Evolutionary conservation across 2,113 vertebrate genomes (phyloP).

Genomic region (Rhabdornis inornatus): DNA sequence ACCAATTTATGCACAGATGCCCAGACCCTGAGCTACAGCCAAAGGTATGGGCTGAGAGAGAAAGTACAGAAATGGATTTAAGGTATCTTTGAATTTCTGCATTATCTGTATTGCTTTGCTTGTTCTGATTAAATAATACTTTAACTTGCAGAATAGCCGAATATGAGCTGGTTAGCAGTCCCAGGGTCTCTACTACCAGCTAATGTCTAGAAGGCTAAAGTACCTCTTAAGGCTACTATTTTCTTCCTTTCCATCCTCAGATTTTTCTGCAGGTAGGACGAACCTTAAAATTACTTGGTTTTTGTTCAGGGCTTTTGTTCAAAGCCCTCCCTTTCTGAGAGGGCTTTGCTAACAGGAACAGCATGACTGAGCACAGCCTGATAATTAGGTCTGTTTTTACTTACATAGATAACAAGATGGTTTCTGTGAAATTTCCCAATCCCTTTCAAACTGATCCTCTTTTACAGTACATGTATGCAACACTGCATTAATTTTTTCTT

Average conservation of each 20-base stretch:
- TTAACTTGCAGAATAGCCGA: neutral
- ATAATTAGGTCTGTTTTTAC: neutral
- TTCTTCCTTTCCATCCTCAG: neutral
- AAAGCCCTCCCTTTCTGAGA: neutral
- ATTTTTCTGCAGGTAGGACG: neutral
- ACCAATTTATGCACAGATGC: neutral
- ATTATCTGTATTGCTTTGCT: neutral
- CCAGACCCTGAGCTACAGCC: neutral
- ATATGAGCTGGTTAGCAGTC: neutral
- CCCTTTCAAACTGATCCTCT: neutral
- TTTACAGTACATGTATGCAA: neutral
- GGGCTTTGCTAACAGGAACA: neutral
- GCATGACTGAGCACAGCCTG: neutral
- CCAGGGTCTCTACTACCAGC: neutral
- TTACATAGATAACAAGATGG: neutral
- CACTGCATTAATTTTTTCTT: neutral
- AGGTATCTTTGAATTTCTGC: neutral
- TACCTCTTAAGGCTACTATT: neutral
- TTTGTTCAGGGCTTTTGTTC: neutral
- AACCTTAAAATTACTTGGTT: neutral
- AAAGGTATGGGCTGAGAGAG: neutral
- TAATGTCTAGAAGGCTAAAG: neutral
- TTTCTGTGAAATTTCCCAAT: neutral
- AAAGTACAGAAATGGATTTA: neutral
- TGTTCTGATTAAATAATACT: neutral